Evolutionary conservation across 2,113 vertebrate species (phyloP).

Genomic region (Sturnus vulgaris): DNA sequence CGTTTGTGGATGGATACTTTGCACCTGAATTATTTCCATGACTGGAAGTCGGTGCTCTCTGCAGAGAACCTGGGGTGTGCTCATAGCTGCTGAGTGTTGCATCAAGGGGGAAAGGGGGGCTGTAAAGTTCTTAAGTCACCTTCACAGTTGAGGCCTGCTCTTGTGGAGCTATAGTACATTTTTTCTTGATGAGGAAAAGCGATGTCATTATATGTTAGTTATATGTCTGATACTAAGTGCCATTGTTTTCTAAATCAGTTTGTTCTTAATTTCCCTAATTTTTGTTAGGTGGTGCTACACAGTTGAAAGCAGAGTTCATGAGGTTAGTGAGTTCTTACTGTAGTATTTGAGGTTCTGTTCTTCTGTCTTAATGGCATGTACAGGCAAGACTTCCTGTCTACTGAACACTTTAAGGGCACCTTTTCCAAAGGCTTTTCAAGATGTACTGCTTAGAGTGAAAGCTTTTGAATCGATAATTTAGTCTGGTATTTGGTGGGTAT

Average conservation of each 20-base stretch:
- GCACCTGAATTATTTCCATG: neutral
- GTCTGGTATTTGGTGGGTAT: neutral
- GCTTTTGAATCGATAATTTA: neutral
- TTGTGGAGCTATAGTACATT: neutral
- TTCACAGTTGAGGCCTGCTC: neutral
- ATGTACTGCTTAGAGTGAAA: neutral
- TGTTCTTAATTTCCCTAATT: neutral
- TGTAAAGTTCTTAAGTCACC: neutral
- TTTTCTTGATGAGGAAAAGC: neutral
- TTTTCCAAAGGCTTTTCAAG: neutral
- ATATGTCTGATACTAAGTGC: neutral
- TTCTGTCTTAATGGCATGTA: neutral
- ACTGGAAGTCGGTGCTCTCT: neutral
- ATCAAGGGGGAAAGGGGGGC: fast-evolving
- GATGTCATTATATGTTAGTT: neutral
- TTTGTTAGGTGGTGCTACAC: neutral
- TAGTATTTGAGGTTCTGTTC: neutral
- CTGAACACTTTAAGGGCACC: neutral
- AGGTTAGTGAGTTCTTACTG: neutral
- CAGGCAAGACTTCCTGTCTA: neutral
- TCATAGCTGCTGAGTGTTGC: neutral
- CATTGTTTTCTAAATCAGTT: neutral
- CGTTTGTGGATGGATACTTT: neutral
- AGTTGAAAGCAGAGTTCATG: neutral
- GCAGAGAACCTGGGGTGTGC: neutral